phyloP scores from a whole-genome alignment of 2,888 invertebrate genomes.

The Carabus problematicus region DNA sequence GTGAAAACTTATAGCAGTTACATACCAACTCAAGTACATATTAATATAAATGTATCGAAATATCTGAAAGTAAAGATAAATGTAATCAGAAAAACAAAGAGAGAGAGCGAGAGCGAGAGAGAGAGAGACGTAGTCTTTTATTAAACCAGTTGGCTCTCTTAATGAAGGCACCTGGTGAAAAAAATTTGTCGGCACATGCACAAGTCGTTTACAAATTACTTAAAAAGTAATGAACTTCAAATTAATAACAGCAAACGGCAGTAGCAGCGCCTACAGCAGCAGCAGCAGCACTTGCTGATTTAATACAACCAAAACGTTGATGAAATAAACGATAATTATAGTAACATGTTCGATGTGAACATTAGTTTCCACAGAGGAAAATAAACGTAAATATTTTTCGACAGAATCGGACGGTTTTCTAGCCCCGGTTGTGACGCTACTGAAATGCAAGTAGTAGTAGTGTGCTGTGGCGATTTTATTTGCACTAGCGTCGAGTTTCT shows the following conservation, averaged over 20 bases:
- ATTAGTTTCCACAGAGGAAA: too few relatives aligned
- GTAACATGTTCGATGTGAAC: neutral
- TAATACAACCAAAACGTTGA: neutral
- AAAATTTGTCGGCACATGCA: too few relatives aligned
- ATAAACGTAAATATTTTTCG: too few relatives aligned
- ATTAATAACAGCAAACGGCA: neutral
- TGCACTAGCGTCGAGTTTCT: slow-evolving; percentile 19
- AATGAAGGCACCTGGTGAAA: too few relatives aligned
- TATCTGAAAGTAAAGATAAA: too few relatives aligned
- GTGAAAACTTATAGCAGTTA: too few relatives aligned
- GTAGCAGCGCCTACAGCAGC: neutral
- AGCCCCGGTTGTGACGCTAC: too few relatives aligned
- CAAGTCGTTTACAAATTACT: neutral
- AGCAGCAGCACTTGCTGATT: too few relatives aligned
- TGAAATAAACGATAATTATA: slow-evolving; percentile 1
- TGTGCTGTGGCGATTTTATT: slow-evolving; percentile 26
- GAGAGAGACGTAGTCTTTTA: neutral
- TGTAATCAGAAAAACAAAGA: neutral
- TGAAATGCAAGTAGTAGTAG: too few relatives aligned
- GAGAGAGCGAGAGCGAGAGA: neutral
- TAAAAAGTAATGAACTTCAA: neutral
- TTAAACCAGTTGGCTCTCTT: neutral
- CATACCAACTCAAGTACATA: too few relatives aligned
- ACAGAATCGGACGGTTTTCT: too few relatives aligned
- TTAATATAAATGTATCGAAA: too few relatives aligned